Conservation (phyloP, 2,888 invertebrate species). For the Eupeodes latifasciatus region DNA sequence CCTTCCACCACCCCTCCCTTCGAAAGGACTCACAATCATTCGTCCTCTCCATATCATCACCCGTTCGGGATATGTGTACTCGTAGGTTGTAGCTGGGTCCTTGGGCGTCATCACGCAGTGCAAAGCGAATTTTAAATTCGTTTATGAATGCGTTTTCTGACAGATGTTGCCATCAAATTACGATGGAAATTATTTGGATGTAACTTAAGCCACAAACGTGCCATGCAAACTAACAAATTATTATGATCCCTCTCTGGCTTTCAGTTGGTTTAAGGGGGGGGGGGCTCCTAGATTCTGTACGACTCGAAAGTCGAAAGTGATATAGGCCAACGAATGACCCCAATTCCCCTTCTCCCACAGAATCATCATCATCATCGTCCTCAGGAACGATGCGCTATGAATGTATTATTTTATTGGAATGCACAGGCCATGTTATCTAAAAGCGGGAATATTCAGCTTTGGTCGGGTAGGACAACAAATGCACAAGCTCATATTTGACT, state of each 20-base stretch:
- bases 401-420: constrained; percentile 43
- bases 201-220: constrained; percentile 74
- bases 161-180: constrained; percentile 75
- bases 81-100: neutral
- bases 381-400: constrained; percentile 45
- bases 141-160: constrained; percentile 65
- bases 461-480: neutral
- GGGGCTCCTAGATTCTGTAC: neutral
- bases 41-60: neutral
- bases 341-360: neutral
- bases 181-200: constrained; percentile 72
- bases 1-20: too few species aligned
- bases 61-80: neutral
- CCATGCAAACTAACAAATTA: constrained; percentile 76
- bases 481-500: neutral
- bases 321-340: neutral
- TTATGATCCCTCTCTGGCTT: constrained; percentile 44
- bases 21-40: constrained; percentile 13
- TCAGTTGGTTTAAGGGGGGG: neutral
- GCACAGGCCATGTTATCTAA: neutral
- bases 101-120: constrained; percentile 13
- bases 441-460: constrained; percentile 1
- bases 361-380: neutral
- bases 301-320: constrained; percentile 4
- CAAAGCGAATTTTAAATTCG: constrained; percentile 56